Evolutionary conservation across 1,140 invertebrate genomes (phyloP), one percentile per base, ranked within the genome.

Genomic region (Platyscapa corneri): DNA sequence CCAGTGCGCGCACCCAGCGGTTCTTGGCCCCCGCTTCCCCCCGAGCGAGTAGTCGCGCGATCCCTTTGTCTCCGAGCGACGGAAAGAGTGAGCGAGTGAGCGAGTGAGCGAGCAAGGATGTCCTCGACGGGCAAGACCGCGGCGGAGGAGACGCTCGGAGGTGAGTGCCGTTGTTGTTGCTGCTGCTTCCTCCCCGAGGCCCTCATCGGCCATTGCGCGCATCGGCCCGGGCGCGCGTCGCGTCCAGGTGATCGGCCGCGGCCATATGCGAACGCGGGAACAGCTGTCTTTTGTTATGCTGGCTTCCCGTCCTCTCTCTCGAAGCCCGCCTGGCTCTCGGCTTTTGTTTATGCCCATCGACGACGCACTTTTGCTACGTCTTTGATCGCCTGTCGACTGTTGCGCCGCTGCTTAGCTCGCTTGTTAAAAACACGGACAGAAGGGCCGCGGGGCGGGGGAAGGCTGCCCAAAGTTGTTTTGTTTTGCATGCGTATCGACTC

Each of bases 121-220:
- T 78, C 92, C 87, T 91, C 93, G 37, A 90, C 91, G 75, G 90
- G 90, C 27, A 94, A 93, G 75, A 14, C 30, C n/a, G 89, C 88
- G 34, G 91, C 90, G 84, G 93, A 94, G 75, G 93, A 94, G 82
- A 88, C 89, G 37, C 89, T 94, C 20, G 92, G 93, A 87, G 93
- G 93, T 94, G 87, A 92, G 92, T 90, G 78, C 14, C 23, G 23
- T 14, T 60, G 56, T n/a, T 27, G 49, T 18, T 14, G 56, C 7
- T 6, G 20, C 56, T 20, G 20, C 56, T 20, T 14, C 8, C 49
- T 53, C 18, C 49, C 16, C 49, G 16, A 10, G 1, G 8, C 16
- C 8, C 20, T 60, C 56, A 27, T 27, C 23, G 56, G 23, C 23
- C 56, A 23, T 27, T 60, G 46, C 46, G 46, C 12, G 5, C 42